Evolutionary conservation across 2,113 vertebrate genomes (phyloP).

Genomic region (Pitta sordida): DNA sequence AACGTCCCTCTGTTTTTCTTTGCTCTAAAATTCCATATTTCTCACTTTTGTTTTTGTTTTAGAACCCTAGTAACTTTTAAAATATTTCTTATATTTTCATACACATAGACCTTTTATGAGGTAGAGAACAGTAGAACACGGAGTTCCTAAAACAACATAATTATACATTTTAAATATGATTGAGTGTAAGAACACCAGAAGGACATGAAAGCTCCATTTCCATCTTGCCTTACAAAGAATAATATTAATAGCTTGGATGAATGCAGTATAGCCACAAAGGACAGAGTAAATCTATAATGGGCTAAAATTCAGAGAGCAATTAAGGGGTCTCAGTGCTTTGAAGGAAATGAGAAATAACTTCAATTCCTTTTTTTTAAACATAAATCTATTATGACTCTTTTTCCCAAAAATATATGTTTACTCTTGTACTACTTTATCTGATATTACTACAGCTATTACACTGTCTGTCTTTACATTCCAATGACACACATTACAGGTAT

Average conservation of each 20-base stretch:
- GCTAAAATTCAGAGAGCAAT: neutral
- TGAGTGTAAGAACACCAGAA: neutral
- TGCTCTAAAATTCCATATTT: neutral
- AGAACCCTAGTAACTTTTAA: accelerated
- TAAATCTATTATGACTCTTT: neutral
- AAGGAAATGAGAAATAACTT: neutral
- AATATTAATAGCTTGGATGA: conserved; percentile 10
- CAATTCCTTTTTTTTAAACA: neutral
- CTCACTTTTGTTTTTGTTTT: neutral
- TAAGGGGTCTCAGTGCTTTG: neutral
- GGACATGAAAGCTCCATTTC: neutral
- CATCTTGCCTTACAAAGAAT: neutral
- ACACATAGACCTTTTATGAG: neutral
- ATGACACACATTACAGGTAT: neutral
- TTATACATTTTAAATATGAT: conserved; percentile 22
- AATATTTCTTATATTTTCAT: neutral
- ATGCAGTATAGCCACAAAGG: neutral
- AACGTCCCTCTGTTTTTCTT: neutral
- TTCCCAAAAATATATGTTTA: neutral
- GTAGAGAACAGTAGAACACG: neutral
- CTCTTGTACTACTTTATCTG: neutral
- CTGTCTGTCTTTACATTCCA: neutral
- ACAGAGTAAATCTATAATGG: neutral
- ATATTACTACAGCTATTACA: neutral
- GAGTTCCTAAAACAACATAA: conserved; percentile 13